Base-by-base conservation (phyloP, 2,113 vertebrate genomes). In the Choloepus hoffmanni region DNA sequence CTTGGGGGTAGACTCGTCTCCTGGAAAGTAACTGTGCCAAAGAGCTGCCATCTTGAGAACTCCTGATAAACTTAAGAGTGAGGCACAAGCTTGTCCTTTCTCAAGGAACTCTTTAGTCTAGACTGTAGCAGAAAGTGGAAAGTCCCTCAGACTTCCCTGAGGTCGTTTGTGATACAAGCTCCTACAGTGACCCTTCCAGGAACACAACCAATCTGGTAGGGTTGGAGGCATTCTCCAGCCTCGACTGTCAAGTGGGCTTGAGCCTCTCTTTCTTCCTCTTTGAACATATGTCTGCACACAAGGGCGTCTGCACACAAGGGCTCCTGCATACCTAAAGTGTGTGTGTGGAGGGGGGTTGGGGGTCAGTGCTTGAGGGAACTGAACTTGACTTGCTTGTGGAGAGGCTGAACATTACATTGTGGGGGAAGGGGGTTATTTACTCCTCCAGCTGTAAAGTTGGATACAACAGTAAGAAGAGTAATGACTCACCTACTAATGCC, bases 161-260 rank as follows among this genome's bases (percentile, higher is more conserved):
- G 11, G 21, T 18, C 60, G 36, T 92, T 43, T 21, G 77, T 65
- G 72, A 65, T 65, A 36, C 40, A 1, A 40, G 28, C 45, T 55
- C 43, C 33, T 50, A 92, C 48, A 94, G 72, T 58, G 60, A 85
- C 82, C 30, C 50, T 74, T 92, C 40, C 72, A 65, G 67, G 67
- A 70, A 77, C 50, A 82, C 43, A 43, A 28, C n/a, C 7, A 18
- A 45, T 63, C 43, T 19, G 48, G 53, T 86, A 68, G 8, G 1
- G 30, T n/a, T 1, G n/a, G 33, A 43, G 73, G 18, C 55, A 72
- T 89, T 63, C 55, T 92, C 53, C 40, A 48, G 63, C n/a, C 16
- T 19, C 58, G 79, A 8, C 21, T 33, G 18, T 43, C 3, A 24
- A 67, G 60, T 4, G 24, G 33, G 30, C 60, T 84, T 1, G 24